Percentiles rank a stretch among this genome's conserved stretches.
These are phyloP conservation scores for Maconellicoccus hirsutus DNA, from an alignment of 1,140 invertebrate species.

Conservation along the genomic window DNA sequence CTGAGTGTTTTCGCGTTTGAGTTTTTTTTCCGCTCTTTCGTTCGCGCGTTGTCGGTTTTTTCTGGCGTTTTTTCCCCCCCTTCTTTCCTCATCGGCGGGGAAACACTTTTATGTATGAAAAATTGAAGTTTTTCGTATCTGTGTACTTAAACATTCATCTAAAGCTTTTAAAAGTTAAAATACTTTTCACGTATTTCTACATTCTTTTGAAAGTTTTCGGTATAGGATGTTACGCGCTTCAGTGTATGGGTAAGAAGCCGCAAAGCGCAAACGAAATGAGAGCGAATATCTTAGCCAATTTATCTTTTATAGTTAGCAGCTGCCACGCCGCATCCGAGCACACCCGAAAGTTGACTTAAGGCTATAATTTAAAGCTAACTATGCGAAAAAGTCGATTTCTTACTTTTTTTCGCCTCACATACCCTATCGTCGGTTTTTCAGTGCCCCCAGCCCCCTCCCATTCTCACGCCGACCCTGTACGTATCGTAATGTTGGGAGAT, in stretches of 20 bases:
- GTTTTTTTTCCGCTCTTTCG: not conserved
- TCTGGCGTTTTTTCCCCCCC: not conserved
- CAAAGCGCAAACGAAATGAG: slow-evolving; percentile 12
- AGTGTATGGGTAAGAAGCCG: not conserved
- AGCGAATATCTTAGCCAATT: slow-evolving; percentile 17
- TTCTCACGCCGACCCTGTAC: no score
- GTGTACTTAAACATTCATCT: slow-evolving; percentile 20
- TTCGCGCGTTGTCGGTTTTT: not conserved
- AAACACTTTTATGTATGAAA: slow-evolving; percentile 20
- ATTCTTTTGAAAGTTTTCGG: slow-evolving; percentile 10
- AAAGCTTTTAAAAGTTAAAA: slow-evolving; percentile 20
- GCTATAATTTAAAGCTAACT: slow-evolving; percentile 16
- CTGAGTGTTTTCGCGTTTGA: not conserved
- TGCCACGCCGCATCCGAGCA: not conserved
- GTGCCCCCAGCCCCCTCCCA: not conserved
- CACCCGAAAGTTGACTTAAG: slow-evolving; percentile 5
- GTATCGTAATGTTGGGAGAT: not conserved
- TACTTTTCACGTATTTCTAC: slow-evolving; percentile 18
- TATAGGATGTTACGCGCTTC: not conserved
- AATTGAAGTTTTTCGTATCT: slow-evolving; percentile 15
- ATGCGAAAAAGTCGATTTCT: slow-evolving; percentile 17
- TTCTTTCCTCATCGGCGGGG: slow-evolving; percentile 2
- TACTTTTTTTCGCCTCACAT: slow-evolving; percentile 1
- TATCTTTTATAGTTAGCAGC: slow-evolving; percentile 21
- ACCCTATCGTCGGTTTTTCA: not conserved